Percentiles rank a stretch among this genome's conserved stretches.
Conservation (phyloP, 1,140 invertebrate genomes). For the Drosophila sp. region DNA sequence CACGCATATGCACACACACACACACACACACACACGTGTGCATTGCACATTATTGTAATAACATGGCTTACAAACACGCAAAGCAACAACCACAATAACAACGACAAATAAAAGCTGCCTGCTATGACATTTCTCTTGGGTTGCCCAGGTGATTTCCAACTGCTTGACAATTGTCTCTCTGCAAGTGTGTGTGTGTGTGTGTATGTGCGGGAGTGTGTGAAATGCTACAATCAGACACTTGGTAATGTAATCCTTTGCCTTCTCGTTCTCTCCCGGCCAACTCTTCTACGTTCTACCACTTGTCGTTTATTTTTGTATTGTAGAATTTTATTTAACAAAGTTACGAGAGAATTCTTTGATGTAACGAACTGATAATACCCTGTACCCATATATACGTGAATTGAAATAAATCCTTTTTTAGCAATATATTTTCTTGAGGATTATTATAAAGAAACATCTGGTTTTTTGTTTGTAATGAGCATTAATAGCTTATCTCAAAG, state of each 20-base stretch:
- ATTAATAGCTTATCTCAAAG: too few species aligned
- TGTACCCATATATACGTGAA: slow-evolving; percentile 47
- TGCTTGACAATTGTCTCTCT: slow-evolving; percentile 63
- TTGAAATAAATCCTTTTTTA: background rate
- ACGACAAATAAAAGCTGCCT: slow-evolving; percentile 35
- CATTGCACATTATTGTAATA: slow-evolving; percentile 75
- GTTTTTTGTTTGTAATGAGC: too few species aligned
- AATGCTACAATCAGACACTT: slow-evolving; percentile 39
- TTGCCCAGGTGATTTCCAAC: slow-evolving; percentile 71
- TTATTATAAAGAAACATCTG: too few species aligned
- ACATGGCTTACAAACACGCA: slow-evolving; percentile 79
- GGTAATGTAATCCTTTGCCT: slow-evolving; percentile 60
- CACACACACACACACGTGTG: slow-evolving; percentile 17
- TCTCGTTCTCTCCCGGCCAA: background rate
- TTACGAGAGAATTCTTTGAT: slow-evolving; percentile 17
- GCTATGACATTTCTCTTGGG: slow-evolving; percentile 41
- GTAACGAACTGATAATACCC: background rate
- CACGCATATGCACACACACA: slow-evolving; percentile 9
- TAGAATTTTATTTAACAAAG: slow-evolving; percentile 42
- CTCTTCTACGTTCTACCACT: background rate
- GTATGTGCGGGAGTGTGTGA: slow-evolving; percentile 22
- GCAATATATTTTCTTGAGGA: background rate
- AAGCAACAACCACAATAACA: slow-evolving; percentile 46
- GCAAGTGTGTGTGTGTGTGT: background rate
- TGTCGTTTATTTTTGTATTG: slow-evolving; percentile 27